A percentile compares a stretch with the other conserved stretches of the same genome.
Evolutionary conservation across 2,797 vertebrate species (phyloP).

Genomic region (Novumbra hubbsi): DNA sequence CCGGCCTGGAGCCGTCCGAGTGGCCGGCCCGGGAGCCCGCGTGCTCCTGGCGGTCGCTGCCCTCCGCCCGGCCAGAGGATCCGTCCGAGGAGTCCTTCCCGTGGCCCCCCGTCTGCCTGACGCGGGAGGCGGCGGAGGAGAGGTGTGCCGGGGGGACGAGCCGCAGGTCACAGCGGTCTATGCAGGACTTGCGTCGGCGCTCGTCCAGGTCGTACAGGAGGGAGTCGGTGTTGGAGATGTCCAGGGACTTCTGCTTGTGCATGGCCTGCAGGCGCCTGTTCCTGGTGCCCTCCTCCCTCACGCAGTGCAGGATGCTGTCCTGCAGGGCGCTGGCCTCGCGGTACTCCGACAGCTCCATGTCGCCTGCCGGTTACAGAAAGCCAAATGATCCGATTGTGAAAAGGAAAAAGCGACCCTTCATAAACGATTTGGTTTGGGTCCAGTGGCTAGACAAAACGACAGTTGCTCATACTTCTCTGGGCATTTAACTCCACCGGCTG

Average conservation of each 20-base stretch:
- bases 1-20: constrained; percentile 73
- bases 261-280: constrained; percentile 96
- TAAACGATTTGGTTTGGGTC: background rate
- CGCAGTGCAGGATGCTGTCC: constrained; percentile 94
- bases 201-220: constrained; percentile 94
- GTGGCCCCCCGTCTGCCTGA: constrained; percentile 58
- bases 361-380: constrained; percentile 75
- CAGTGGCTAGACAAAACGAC: background rate
- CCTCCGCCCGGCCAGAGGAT: constrained; percentile 64
- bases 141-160: constrained; percentile 59
- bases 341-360: constrained; percentile 97
- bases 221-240: constrained; percentile 96
- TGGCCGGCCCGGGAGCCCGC: constrained; percentile 64
- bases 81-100: constrained; percentile 73
- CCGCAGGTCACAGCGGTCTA: constrained; percentile 90
- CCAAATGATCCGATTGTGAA: background rate
- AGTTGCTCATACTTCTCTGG: constrained; percentile 84
- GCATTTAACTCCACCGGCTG: constrained; percentile 97
- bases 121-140: constrained; percentile 61
- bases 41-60: constrained; percentile 52
- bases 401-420: background rate
- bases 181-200: constrained; percentile 96
- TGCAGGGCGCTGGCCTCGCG: constrained; percentile 89
- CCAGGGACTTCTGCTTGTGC: constrained; percentile 97
- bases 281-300: constrained; percentile 92